Evolutionary conservation across 2,888 invertebrate species (phyloP).

Genomic region (Drosophila robusta): DNA sequence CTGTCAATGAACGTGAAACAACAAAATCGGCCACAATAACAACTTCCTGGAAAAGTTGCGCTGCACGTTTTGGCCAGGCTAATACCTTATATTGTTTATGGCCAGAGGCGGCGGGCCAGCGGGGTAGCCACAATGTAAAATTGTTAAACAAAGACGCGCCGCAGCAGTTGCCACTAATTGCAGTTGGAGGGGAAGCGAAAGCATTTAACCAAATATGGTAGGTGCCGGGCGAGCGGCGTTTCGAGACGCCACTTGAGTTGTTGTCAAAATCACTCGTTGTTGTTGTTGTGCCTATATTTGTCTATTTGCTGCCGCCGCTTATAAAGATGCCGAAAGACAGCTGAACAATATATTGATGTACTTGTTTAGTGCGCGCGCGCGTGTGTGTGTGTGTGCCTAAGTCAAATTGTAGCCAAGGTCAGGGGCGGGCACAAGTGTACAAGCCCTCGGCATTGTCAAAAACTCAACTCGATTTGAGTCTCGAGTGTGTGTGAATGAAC

Average conservation of each 20-base stretch:
- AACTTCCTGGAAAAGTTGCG: slow-evolving; percentile 73
- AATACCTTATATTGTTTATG: slow-evolving; percentile 51
- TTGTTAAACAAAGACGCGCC: slow-evolving; percentile 39
- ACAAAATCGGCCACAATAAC: slow-evolving; percentile 38
- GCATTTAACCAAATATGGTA: slow-evolving; percentile 61
- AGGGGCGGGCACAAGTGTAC: slow-evolving; percentile 58
- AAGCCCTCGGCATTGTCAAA: slow-evolving; percentile 53
- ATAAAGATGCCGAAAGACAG: slow-evolving; percentile 32
- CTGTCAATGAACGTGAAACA: slow-evolving; percentile 59
- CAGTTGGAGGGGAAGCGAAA: slow-evolving; percentile 40
- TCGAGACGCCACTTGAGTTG: slow-evolving; percentile 57
- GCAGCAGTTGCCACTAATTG: slow-evolving; percentile 32
- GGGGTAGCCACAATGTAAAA: slow-evolving; percentile 42
- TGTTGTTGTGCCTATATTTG: slow-evolving; percentile 45
- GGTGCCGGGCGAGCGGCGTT: slow-evolving; percentile 26
- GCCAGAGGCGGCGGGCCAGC: slow-evolving; percentile 18
- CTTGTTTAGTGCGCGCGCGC: slow-evolving; percentile 19
- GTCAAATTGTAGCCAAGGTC: slow-evolving; percentile 71
- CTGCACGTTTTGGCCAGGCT: slow-evolving; percentile 42
- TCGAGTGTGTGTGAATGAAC: slow-evolving; percentile 70
- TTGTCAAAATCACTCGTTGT: slow-evolving; percentile 47
- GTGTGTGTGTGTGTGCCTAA: slow-evolving; percentile 19
- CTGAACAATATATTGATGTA: slow-evolving; percentile 36
- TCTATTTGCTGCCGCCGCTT: slow-evolving; percentile 32
- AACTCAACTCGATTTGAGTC: slow-evolving; percentile 28